Percentiles rank a stretch among this genome's conserved stretches.
Evolutionary conservation across 2,113 vertebrate genomes (phyloP).

Genomic region (Malurus elegans): DNA sequence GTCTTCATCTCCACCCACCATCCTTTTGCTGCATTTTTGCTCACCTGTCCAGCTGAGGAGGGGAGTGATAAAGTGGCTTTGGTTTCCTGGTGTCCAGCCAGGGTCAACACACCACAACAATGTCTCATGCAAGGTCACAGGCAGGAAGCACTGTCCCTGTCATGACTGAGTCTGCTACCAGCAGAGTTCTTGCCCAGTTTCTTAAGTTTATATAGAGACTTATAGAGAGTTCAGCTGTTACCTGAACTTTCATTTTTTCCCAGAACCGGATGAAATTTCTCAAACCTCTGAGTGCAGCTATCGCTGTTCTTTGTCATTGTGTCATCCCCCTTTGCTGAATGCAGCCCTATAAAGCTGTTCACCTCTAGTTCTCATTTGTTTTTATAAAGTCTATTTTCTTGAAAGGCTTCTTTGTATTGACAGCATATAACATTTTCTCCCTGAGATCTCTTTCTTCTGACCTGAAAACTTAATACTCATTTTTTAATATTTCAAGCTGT

Average conservation of each 20-base stretch:
- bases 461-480: not conserved
- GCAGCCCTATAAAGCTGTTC: not conserved
- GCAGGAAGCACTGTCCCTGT: not conserved
- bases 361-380: not conserved
- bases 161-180: not conserved
- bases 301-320: not conserved
- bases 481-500: conserved; percentile 15
- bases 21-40: not conserved
- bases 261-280: not conserved
- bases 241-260: not conserved
- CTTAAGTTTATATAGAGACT: not conserved
- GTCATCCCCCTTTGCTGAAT: not conserved
- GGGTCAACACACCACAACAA: not conserved
- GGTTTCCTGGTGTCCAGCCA: not conserved
- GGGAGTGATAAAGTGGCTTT: fast-evolving
- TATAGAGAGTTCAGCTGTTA: no score
- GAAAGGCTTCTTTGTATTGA: not conserved
- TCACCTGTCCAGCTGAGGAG: not conserved
- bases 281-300: not conserved
- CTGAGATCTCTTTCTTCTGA: conserved; percentile 10
- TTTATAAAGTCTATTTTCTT: conserved; percentile 18
- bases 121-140: not conserved
- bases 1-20: fast-evolving
- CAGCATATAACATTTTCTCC: not conserved
- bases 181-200: not conserved